phyloP scores from a whole-genome alignment of 2,113 vertebrate genomes.

The Kryptolebias marmoratus region DNA sequence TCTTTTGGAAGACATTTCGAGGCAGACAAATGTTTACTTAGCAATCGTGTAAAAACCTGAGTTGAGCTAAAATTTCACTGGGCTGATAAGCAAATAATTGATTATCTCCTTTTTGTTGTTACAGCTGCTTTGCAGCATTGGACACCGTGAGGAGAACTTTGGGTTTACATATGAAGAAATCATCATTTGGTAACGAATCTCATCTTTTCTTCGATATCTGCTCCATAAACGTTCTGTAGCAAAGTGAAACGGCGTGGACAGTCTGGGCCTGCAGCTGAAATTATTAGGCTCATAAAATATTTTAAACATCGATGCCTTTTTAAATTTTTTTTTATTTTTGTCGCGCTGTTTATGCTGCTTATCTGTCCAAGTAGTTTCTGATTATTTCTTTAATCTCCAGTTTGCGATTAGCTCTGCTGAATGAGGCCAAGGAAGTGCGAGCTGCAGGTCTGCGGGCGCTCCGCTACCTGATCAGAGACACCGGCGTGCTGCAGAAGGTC shows the following conservation, averaged over 20 bases:
- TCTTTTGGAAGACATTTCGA: too few species aligned
- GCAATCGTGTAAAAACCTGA: too few species aligned
- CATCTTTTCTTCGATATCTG: background rate
- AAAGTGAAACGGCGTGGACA: too few species aligned
- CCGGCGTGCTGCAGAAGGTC: slow-evolving; percentile 93
- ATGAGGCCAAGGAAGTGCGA: slow-evolving; percentile 98
- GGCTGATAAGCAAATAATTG: background rate
- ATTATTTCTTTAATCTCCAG: slow-evolving; percentile 68
- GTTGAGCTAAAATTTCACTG: background rate
- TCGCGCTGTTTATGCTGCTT: background rate
- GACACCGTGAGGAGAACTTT: slow-evolving; percentile 93
- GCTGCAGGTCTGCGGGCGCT: slow-evolving; percentile 95
- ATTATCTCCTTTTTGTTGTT: slow-evolving; percentile 46
- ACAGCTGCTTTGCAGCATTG: slow-evolving; percentile 94
- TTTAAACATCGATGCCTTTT: background rate
- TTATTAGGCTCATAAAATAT: background rate
- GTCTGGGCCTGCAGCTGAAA: too few species aligned
- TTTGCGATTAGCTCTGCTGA: slow-evolving; percentile 92
- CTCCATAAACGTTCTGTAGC: background rate
- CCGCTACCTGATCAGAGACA: slow-evolving; percentile 95
- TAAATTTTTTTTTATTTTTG: background rate
- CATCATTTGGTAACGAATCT: slow-evolving; percentile 92
- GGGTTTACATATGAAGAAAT: slow-evolving; percentile 97
- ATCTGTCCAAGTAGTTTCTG: background rate
- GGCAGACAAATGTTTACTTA: too few species aligned